Evolutionary conservation across 2,888 invertebrate genomes (phyloP).

Genomic region (Caenorhabditis imperialis): DNA sequence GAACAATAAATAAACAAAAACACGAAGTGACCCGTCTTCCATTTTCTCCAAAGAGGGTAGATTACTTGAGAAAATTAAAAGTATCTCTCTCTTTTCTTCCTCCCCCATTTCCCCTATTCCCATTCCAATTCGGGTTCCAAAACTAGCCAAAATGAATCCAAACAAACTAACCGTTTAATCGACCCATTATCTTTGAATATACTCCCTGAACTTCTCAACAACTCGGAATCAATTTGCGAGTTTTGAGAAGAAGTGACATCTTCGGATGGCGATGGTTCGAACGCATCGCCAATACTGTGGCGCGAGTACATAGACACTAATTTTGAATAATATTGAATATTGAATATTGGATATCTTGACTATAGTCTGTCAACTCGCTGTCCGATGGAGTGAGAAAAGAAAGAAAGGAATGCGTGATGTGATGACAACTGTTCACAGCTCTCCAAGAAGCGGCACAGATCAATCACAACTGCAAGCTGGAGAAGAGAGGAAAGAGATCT

Average conservation of each 20-base stretch:
- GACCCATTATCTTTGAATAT: slow-evolving; percentile 58
- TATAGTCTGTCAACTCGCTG: slow-evolving; percentile 16
- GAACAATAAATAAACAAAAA: too few species aligned
- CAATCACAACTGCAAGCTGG: slow-evolving; percentile 41
- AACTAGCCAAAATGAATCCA: too few species aligned
- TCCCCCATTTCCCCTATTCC: slow-evolving; percentile 1
- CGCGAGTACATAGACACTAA: slow-evolving; percentile 41
- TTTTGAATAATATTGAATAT: neutral
- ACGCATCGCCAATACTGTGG: slow-evolving; percentile 44
- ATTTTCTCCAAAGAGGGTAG: slow-evolving; percentile 7
- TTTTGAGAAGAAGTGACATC: slow-evolving; percentile 55
- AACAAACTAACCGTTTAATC: slow-evolving; percentile 47
- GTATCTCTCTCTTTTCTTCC: slow-evolving; percentile 24
- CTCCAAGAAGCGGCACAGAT: slow-evolving; percentile 25
- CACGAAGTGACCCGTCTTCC: too few species aligned
- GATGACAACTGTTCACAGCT: slow-evolving; percentile 53
- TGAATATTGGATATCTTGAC: slow-evolving; percentile 9
- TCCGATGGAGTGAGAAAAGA: slow-evolving; percentile 8
- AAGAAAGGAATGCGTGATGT: slow-evolving; percentile 53
- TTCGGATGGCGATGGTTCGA: slow-evolving; percentile 19
- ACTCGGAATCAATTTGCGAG: slow-evolving; percentile 41
- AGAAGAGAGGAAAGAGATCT: slow-evolving; percentile 8
- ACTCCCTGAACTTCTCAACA: slow-evolving; percentile 56
- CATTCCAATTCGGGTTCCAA: too few species aligned
- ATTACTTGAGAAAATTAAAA: slow-evolving; percentile 51